A percentile compares a stretch with the other conserved stretches of the same genome.
These are phyloP conservation scores for Hecatera dysodea DNA, from an alignment of 2,888 invertebrate species.

Conservation along the genomic window DNA sequence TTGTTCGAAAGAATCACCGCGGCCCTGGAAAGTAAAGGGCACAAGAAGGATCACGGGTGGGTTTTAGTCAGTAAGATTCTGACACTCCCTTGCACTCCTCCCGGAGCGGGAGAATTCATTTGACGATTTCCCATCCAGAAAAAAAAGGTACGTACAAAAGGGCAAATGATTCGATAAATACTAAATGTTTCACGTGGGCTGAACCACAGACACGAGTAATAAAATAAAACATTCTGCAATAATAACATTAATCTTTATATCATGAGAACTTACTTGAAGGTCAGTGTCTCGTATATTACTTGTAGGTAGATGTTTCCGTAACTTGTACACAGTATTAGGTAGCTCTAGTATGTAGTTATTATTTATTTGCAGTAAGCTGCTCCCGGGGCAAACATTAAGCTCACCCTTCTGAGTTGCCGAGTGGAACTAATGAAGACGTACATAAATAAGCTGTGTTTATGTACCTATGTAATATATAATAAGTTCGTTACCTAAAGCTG, in stretches of 20 bases:
- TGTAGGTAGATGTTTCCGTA: not conserved
- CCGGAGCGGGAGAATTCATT: no score
- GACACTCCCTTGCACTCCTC: no score
- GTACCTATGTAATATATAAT: not conserved
- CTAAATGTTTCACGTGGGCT: not conserved
- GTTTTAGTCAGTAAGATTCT: no score
- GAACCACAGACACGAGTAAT: not conserved
- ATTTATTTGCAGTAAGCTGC: constrained; percentile 41
- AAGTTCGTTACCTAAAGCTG: not conserved
- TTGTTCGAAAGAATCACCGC: no score
- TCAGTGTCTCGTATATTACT: not conserved
- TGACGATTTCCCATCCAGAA: no score
- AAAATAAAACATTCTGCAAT: constrained; percentile 7
- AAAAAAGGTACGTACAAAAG: no score
- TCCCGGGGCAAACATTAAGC: constrained; percentile 23
- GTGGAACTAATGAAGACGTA: constrained; percentile 11
- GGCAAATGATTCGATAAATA: not conserved
- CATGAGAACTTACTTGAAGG: not conserved
- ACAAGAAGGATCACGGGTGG: no score
- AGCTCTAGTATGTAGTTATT: constrained; percentile 17
- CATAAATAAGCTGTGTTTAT: not conserved
- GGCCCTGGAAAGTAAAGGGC: no score
- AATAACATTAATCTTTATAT: not conserved
- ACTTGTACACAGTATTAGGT: not conserved
- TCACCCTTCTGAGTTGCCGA: constrained; percentile 4